phyloP scores from a whole-genome alignment of 2,797 vertebrate genomes.

The Lepilemur septentrionalis region DNA sequence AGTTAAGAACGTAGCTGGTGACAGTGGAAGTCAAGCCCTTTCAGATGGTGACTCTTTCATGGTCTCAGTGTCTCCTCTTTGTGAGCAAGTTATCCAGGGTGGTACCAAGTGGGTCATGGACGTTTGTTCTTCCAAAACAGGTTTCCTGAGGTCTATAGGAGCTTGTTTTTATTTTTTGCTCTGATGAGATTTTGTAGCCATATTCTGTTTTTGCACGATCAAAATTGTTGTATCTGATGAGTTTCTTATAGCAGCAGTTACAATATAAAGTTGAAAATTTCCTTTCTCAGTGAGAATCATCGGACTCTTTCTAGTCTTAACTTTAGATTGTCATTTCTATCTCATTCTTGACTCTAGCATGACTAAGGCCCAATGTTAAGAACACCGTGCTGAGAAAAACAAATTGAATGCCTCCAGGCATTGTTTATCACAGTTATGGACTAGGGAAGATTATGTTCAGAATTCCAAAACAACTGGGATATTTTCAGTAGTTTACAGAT shows the following conservation, averaged over 20 bases:
- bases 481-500: slow-evolving; percentile 35
- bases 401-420: background rate
- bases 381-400: background rate
- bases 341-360: background rate
- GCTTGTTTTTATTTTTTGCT: background rate
- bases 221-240: background rate
- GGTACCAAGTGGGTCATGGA: background rate
- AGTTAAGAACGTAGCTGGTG: background rate
- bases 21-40: background rate
- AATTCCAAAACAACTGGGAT: background rate
- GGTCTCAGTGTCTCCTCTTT: background rate
- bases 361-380: background rate
- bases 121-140: background rate
- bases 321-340: background rate
- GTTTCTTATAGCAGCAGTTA: background rate
- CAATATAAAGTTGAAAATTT: background rate
- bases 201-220: slow-evolving; percentile 20
- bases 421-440: background rate
- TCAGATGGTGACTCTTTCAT: background rate
- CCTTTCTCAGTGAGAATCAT: background rate
- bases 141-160: slow-evolving; percentile 2
- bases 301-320: slow-evolving; percentile 3
- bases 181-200: background rate
- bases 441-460: background rate
- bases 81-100: background rate